These are phyloP conservation scores for Macaria notata DNA, from an alignment of 2,888 invertebrate species.

Conservation along the genomic window DNA sequence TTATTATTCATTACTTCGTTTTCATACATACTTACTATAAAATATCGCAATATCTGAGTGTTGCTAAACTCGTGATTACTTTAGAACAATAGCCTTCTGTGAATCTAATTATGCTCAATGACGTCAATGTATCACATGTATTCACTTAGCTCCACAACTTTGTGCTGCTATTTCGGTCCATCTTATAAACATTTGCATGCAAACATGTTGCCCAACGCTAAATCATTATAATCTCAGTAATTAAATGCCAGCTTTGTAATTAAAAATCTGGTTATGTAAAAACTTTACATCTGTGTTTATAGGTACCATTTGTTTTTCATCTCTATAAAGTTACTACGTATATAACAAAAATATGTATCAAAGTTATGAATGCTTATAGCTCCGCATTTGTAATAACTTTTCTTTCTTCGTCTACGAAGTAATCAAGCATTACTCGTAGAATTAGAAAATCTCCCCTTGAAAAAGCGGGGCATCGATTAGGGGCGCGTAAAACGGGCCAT, in stretches of 20 bases:
- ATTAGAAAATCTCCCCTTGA: conserved; percentile 23
- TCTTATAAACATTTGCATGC: conserved; percentile 13
- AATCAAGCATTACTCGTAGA: not conserved
- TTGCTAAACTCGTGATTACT: not conserved
- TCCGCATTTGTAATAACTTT: not conserved
- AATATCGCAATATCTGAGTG: not conserved
- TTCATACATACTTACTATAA: too few relatives aligned
- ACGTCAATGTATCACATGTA: conserved; percentile 50
- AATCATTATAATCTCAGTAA: conserved; percentile 5
- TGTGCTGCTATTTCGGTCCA: conserved; percentile 24
- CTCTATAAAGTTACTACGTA: too few relatives aligned
- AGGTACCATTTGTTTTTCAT: conserved; percentile 2
- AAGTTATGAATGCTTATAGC: too few relatives aligned
- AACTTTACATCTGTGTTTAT: not conserved
- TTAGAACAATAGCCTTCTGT: conserved; percentile 44
- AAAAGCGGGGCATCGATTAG: conserved; percentile 31
- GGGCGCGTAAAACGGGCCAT: conserved; percentile 28
- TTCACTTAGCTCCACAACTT: conserved; percentile 27
- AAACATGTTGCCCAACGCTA: conserved; percentile 7
- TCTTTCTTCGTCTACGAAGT: not conserved
- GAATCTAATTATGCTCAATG: conserved; percentile 44
- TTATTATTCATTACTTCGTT: too few relatives aligned
- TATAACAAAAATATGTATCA: too few relatives aligned
- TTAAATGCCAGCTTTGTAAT: conserved; percentile 12
- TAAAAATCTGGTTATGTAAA: conserved; percentile 15